Evolutionary conservation across 2,888 invertebrate genomes (phyloP).

Genomic region (Asteroscopus sphinx): DNA sequence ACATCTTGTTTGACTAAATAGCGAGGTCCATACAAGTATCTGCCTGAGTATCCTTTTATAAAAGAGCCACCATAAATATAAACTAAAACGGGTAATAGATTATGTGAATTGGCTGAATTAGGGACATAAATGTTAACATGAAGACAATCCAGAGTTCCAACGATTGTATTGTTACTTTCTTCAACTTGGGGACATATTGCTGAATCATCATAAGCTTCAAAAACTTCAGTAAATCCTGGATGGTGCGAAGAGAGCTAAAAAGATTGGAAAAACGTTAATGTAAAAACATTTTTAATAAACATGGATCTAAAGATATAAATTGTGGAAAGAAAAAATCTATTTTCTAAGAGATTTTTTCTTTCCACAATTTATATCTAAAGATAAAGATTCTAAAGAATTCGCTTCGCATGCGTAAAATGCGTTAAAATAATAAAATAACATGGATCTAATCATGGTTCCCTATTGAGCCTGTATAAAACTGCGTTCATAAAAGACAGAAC

Average conservation of each 20-base stretch:
- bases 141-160: constrained; percentile 68
- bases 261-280: background rate
- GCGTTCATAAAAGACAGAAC: no score
- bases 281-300: no score
- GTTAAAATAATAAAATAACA: no score
- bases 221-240: constrained; percentile 62
- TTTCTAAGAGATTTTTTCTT: no score
- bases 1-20: constrained; percentile 69
- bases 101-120: constrained; percentile 58
- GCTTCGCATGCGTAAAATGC: no score
- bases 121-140: constrained; percentile 72
- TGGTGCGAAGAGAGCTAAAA: constrained; percentile 58
- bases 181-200: constrained; percentile 69
- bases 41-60: constrained; percentile 62
- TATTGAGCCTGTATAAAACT: no score
- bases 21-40: constrained; percentile 62
- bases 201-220: constrained; percentile 70
- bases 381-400: no score
- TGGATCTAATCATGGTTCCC: no score
- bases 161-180: constrained; percentile 55
- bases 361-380: no score
- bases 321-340: no score
- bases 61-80: constrained; percentile 69
- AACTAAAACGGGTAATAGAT: constrained; percentile 68
- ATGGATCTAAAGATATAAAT: no score